Conservation (phyloP, 2,888 invertebrate species). For the Plebejus anna region DNA sequence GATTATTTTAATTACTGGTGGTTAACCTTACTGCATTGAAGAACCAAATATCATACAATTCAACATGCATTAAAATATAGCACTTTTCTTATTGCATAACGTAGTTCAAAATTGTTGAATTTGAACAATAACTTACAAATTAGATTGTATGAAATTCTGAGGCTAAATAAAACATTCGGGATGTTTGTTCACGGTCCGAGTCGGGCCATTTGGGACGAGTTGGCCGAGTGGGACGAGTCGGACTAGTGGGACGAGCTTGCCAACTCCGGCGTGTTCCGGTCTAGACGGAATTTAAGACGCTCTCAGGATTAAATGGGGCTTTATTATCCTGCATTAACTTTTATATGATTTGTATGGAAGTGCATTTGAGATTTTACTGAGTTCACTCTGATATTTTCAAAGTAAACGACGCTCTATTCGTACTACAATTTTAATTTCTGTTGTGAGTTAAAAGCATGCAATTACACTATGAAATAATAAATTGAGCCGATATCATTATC, state of each 20-base stretch:
- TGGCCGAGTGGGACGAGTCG: conserved; percentile 20
- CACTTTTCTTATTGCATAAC: not conserved
- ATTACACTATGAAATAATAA: no score
- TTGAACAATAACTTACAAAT: conserved; percentile 18
- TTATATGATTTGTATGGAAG: conserved; percentile 16
- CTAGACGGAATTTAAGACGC: conserved; percentile 35
- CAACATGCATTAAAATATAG: not conserved
- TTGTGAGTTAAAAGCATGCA: no score
- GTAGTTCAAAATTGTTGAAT: conserved; percentile 7
- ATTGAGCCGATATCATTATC: no score
- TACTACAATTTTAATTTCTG: no score
- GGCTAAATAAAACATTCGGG: conserved; percentile 34
- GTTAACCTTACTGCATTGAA: not conserved
- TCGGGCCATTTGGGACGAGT: not conserved
- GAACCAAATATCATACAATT: not conserved
- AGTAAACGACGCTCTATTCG: no score
- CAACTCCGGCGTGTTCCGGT: conserved; percentile 35
- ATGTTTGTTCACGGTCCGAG: conserved; percentile 34
- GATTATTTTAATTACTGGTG: no score
- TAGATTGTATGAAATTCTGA: conserved; percentile 31
- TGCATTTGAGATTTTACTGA: not conserved
- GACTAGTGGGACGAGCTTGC: conserved; percentile 32
- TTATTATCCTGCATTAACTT: conserved; percentile 20
- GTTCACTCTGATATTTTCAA: not conserved
- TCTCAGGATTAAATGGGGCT: conserved; percentile 25